phyloP scores from a whole-genome alignment of 2,888 invertebrate species.

The Xanthia icteritia region DNA sequence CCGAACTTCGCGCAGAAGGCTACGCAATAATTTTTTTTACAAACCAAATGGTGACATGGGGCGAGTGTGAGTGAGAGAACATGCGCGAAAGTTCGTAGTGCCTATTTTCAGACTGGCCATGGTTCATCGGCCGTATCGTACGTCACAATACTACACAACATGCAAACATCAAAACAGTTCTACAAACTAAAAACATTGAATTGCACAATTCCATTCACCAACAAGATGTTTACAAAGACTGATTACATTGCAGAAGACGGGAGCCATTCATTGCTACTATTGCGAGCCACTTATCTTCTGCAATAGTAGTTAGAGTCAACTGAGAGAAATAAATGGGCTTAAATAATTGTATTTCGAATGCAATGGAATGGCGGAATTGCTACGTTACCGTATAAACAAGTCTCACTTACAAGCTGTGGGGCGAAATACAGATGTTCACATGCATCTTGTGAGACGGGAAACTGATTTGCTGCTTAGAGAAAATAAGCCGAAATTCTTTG shows the following conservation, averaged over 20 bases:
- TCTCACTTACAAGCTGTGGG: conserved; percentile 8
- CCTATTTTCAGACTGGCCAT: no score
- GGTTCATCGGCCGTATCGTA: no score
- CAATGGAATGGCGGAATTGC: conserved; percentile 30
- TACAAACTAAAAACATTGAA: conserved; percentile 5
- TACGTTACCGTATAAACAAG: conserved; percentile 5
- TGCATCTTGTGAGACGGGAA: background rate
- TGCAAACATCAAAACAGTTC: no score
- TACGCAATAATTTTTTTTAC: no score
- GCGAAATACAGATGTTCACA: background rate
- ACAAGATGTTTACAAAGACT: conserved; percentile 46
- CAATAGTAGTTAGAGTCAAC: conserved; percentile 53
- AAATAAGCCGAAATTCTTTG: background rate
- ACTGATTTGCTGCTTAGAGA: background rate
- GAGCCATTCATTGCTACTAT: conserved; percentile 33
- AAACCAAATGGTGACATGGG: no score
- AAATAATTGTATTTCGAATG: conserved; percentile 59
- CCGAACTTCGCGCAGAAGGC: no score
- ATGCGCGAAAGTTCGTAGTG: no score
- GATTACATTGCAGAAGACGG: conserved; percentile 38
- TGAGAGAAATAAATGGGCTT: conserved; percentile 47
- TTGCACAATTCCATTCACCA: background rate
- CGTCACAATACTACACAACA: background rate
- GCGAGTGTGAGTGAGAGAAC: no score
- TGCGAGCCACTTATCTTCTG: conserved; percentile 55